A percentile compares a stretch with the other conserved stretches of the same genome.
Conservation (phyloP, 2,888 invertebrate genomes). For the Tetragonisca angustula region DNA sequence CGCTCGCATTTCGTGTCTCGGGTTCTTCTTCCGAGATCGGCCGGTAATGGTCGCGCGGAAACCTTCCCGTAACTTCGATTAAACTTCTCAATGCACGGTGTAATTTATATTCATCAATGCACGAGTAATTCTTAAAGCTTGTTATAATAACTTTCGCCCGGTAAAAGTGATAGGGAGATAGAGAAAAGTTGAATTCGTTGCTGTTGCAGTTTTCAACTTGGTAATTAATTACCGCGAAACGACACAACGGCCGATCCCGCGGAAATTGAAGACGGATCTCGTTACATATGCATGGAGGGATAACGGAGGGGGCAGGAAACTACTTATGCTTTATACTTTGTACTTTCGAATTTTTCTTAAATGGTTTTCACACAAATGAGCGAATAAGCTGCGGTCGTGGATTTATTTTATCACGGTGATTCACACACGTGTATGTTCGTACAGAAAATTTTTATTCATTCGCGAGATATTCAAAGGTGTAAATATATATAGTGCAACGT, state of each 20-base stretch:
- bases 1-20: neutral
- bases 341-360: neutral
- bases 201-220: constrained; percentile 13
- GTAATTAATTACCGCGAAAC: constrained; percentile 34
- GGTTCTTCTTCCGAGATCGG: constrained; percentile 4
- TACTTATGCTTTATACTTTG: neutral
- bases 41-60: neutral
- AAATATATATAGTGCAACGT: too few relatives aligned
- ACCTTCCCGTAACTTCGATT: constrained; percentile 16
- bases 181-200: constrained; percentile 8
- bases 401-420: neutral
- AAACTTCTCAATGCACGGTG: constrained; percentile 32
- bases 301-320: constrained; percentile 1
- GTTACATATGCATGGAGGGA: constrained; percentile 40
- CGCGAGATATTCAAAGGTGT: too few relatives aligned
- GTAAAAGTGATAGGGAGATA: neutral
- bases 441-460: too few relatives aligned
- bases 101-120: constrained; percentile 51
- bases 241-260: constrained; percentile 27
- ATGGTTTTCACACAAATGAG: neutral
- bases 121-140: constrained; percentile 25
- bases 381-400: neutral
- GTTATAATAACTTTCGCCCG: constrained; percentile 25
- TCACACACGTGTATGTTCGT: too few relatives aligned
- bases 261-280: constrained; percentile 36